Percentiles rank a stretch among this genome's conserved stretches.
These are phyloP conservation scores for Ptychoptera albimana DNA, from an alignment of 2,888 invertebrate species.

Conservation along the genomic window DNA sequence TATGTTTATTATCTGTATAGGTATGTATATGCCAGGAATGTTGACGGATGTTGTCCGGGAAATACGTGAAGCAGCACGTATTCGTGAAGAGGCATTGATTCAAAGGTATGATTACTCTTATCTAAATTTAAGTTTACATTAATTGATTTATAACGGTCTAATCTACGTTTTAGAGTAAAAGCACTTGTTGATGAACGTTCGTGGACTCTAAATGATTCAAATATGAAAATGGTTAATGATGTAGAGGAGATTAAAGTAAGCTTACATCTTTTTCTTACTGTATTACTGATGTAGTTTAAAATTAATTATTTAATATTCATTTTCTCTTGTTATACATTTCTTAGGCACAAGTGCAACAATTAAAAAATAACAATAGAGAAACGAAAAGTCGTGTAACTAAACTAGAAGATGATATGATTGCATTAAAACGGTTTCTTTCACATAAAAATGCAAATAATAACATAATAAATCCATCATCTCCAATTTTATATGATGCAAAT, in stretches of 20 bases:
- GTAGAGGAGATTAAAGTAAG: conserved; percentile 29
- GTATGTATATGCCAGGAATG: conserved; percentile 52
- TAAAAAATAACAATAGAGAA: conserved; percentile 38
- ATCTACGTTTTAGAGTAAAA: conserved; percentile 20
- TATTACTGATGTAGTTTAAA: not conserved
- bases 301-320: no score
- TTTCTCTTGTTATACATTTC: no score
- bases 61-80: conserved; percentile 53
- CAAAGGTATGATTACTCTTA: conserved; percentile 19
- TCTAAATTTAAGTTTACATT: not conserved
- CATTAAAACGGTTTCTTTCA: not conserved
- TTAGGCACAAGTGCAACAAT: conserved; percentile 41
- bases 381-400: conserved; percentile 43
- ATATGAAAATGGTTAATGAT: conserved; percentile 26
- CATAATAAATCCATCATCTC: not conserved
- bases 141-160: not conserved
- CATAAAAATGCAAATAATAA: not conserved
- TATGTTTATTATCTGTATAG: conserved; percentile 12
- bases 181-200: conserved; percentile 30
- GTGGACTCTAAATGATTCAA: conserved; percentile 28
- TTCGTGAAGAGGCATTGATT: conserved; percentile 53
- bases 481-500: no score
- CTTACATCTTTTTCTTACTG: not conserved
- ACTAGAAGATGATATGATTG: conserved; percentile 41
- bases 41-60: conserved; percentile 55